Base-by-base conservation (phyloP, 2,797 vertebrate species). In the Pangasius krempfi region DNA sequence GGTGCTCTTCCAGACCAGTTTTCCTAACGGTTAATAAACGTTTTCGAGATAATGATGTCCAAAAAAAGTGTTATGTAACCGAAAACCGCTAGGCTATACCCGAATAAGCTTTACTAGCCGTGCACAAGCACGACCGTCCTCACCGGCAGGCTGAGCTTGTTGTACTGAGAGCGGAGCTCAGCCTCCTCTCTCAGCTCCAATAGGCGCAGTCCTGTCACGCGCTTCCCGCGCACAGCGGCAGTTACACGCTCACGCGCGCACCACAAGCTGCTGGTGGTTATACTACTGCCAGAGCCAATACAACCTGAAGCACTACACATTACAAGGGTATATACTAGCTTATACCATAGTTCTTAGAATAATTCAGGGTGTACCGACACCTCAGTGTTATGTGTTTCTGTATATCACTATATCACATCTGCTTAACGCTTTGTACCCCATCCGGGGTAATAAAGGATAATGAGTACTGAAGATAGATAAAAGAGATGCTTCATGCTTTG, bases 121-220 rank as follows among this genome's bases (percentile, higher is more conserved):
- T n/a, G 27, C 40, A 66, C 25, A 10, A 66, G 22, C 52, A n/a
- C 68, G 62, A 62, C 10, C 52, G 82, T 33, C 5, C n/a, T 54
- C 18, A 54, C 62, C 47, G n/a, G 14, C 82, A 50, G 82, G 8
- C 50, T 54, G 84, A 2, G 27, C 20, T 68, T 52, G 3, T 56
- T 54, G 66, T 85, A 72, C 66, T 22, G 3, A 16, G n/a, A 18
- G 64, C 16, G 3, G 12, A 54, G 66, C 66, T 85, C 50, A 37
- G 66, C 84, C 84, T 73, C 84, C 50, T 85, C 84, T 85, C 84
- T 72, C 50, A 5, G 52, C 84, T 85, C 84, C 84, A 37, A 85
- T 85, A 85, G 82, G 82, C 62, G 82, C 82, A 66, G 82, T 52
- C n/a, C 62, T 33, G 82, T 84, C 62, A 84, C 82, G 82, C 82